Percentiles rank a stretch among this genome's conserved stretches.
Conservation (phyloP, 2,888 invertebrate species). For the Brenthis daphne region DNA sequence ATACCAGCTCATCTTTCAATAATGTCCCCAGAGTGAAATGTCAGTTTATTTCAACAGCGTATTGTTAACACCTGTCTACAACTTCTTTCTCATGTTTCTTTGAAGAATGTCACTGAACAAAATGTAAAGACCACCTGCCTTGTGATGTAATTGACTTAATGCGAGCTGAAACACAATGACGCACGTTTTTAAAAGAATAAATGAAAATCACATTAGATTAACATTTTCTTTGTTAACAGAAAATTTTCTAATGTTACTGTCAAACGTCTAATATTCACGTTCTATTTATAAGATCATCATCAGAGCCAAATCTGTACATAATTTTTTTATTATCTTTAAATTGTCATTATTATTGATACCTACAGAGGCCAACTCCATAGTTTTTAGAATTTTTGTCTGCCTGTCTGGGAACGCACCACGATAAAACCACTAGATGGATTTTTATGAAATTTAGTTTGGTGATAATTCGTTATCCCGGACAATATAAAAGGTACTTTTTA, state of each 20-base stretch:
- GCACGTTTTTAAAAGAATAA: conserved; percentile 7
- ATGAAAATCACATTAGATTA: conserved; percentile 12
- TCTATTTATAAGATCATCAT: not conserved
- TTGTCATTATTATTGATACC: too few relatives aligned
- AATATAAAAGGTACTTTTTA: too few relatives aligned
- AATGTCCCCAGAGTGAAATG: conserved; percentile 38
- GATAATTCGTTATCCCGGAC: too few relatives aligned
- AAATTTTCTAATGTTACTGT: not conserved
- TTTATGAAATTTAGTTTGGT: too few relatives aligned
- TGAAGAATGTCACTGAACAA: conserved; percentile 36
- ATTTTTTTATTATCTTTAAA: too few relatives aligned
- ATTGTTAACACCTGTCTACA: conserved; percentile 59
- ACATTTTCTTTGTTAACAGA: conserved; percentile 10
- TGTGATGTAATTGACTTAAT: conserved; percentile 48
- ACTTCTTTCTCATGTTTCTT: conserved; percentile 45
- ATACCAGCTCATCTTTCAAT: conserved; percentile 37
- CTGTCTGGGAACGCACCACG: too few relatives aligned
- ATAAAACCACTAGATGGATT: too few relatives aligned
- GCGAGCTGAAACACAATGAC: conserved; percentile 15
- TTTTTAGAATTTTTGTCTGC: too few relatives aligned
- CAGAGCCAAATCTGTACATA: too few relatives aligned
- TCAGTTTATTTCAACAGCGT: conserved; percentile 53
- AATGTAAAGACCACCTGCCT: conserved; percentile 52
- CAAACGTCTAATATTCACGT: not conserved
- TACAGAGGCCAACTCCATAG: too few relatives aligned